Evolutionary conservation across 2,797 vertebrate genomes (phyloP).

Genomic region (Ceryle rudis): DNA sequence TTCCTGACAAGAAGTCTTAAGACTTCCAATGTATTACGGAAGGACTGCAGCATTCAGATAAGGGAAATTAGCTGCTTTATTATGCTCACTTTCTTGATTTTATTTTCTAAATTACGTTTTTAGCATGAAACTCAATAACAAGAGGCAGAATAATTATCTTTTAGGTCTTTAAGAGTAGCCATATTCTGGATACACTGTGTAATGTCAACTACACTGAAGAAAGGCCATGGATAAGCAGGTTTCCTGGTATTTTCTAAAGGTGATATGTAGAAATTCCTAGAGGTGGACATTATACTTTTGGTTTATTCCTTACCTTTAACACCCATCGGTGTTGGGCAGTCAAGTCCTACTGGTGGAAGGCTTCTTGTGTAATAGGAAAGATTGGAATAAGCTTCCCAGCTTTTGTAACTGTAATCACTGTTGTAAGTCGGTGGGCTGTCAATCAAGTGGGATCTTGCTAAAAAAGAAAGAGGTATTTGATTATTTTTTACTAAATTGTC

Average conservation of each 20-base stretch:
- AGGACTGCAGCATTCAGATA: neutral
- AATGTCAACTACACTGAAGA: neutral
- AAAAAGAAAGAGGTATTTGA: neutral
- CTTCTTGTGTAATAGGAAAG: constrained; percentile 92
- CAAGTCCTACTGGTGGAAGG: constrained; percentile 90
- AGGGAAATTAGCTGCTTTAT: neutral
- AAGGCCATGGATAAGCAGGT: neutral
- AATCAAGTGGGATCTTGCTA: constrained; percentile 93
- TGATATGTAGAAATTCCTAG: neutral
- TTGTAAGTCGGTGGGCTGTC: constrained; percentile 98
- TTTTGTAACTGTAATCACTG: constrained; percentile 90
- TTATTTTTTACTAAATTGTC: neutral
- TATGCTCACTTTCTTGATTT: neutral
- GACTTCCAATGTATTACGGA: neutral
- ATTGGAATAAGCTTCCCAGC: constrained; percentile 97
- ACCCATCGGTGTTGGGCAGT: constrained; percentile 97
- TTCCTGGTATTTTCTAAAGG: neutral
- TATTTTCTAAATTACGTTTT: neutral
- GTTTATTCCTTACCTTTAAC: constrained; percentile 86
- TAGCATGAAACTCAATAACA: neutral
- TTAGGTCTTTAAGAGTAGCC: neutral
- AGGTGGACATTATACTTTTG: fast-evolving
- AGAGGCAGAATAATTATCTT: neutral
- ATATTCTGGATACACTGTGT: too few species aligned
- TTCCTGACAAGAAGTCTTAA: neutral